Evolutionary conservation across 2,113 vertebrate genomes (phyloP).

Genomic region (Stercorarius parasiticus): DNA sequence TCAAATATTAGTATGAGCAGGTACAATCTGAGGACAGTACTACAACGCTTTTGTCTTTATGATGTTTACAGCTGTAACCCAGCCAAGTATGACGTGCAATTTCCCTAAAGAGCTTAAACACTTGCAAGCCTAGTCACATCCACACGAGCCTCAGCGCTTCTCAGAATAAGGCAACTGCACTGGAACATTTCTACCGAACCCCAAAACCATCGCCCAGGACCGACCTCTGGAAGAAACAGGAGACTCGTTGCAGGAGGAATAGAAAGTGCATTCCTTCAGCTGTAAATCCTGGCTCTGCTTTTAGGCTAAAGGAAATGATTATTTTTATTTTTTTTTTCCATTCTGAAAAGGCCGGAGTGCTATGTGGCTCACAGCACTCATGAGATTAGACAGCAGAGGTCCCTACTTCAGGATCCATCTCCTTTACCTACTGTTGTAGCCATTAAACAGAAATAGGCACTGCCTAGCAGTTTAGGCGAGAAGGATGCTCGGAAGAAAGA

Average conservation of each 20-base stretch:
- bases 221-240: neutral
- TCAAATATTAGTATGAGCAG: neutral
- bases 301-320: neutral
- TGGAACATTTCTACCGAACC: neutral
- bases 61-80: constrained; percentile 29
- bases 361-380: neutral
- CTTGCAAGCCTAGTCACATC: constrained; percentile 30
- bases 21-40: neutral
- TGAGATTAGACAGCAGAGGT: neutral
- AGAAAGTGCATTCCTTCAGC: neutral
- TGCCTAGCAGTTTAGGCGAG: neutral
- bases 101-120: constrained; percentile 10
- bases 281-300: neutral
- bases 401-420: neutral
- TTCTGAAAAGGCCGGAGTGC: neutral
- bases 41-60: neutral
- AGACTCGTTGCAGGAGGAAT: neutral
- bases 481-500: neutral
- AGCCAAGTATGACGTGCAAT: constrained; percentile 6
- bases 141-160: neutral
- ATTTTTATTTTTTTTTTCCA: neutral
- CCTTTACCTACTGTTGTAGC: neutral
- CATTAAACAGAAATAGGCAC: neutral
- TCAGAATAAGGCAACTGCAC: neutral
- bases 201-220: neutral